Evolutionary conservation across 2,797 vertebrate genomes (phyloP).

Genomic region (Phrynocephalus guinanensis): DNA sequence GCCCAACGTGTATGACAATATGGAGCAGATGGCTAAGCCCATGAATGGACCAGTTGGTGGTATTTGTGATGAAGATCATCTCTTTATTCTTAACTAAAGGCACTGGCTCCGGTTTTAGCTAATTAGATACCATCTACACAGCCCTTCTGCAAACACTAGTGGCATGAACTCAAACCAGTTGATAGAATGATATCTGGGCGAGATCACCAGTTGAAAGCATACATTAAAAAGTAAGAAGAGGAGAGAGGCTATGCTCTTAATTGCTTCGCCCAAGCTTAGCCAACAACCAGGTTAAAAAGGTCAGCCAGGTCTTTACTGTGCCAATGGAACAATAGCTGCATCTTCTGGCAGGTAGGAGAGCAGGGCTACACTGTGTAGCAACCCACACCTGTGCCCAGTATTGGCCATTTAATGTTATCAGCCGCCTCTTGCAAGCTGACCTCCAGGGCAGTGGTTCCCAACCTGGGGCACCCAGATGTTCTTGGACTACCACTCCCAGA

Average conservation of each 20-base stretch:
- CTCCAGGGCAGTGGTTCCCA: no score
- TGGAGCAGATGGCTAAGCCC: constrained; percentile 66
- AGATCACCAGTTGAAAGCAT: constrained; percentile 59
- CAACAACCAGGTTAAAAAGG: neutral
- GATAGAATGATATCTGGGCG: constrained; percentile 49
- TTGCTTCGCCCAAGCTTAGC: neutral
- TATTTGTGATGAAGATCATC: constrained; percentile 65
- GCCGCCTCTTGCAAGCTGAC: neutral
- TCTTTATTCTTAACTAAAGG: constrained; percentile 66
- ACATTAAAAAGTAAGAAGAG: constrained; percentile 31
- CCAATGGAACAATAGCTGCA: neutral
- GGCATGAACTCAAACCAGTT: constrained; percentile 48
- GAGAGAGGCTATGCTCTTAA: constrained; percentile 23
- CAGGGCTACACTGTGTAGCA: neutral
- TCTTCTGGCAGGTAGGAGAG: neutral
- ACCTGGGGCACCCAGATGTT: no score
- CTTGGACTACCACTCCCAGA: no score
- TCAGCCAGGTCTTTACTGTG: neutral
- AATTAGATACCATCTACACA: constrained; percentile 16
- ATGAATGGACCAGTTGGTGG: constrained; percentile 62
- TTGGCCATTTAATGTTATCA: neutral
- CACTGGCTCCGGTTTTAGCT: constrained; percentile 49
- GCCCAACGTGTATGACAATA: constrained; percentile 55
- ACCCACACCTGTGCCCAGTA: neutral
- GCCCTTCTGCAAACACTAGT: neutral